Base-by-base conservation (phyloP, 2,888 invertebrate genomes). In the Papilio elwesi region DNA sequence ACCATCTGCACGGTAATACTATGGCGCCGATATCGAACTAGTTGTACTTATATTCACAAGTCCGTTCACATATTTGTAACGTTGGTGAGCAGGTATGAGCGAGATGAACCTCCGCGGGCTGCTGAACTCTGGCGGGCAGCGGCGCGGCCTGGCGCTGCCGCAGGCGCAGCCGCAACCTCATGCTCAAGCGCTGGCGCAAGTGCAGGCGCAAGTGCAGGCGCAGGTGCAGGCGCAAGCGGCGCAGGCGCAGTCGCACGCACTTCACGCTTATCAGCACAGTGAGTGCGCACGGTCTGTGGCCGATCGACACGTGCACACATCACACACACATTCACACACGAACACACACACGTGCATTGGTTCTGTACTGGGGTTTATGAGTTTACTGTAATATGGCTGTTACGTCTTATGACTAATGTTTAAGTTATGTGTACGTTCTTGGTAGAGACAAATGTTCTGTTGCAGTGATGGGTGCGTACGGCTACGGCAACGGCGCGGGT, bases 1-100 rank as follows among this genome's bases (percentile, higher is more conserved):
- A 95, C 85, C 95, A 95, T 80, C 91, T 95, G 91, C 95, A 91
- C 82, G 89, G 91, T 89, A 53, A 74, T 81, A 55, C 66, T n/a
- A 7, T 0, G n/a, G 4, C 48, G 3, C n/a, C 12, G 15, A 11
- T 15, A 11, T 10, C 9, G 13, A n/a, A 6, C 12, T 15, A 26
- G 26, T 26, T 26, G 26, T 26, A 38, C 47, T 38, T 15, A 7
- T 26, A 5, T 57, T 47, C 16, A 10, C 16, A 12, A 47, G 12
- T 47, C 12, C 38, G 3, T 38, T 12, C 36, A 11, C 43, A 5
- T 15, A 15, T 12, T 51, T 0, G 10, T 52, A 38, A 12, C 10
- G 6, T 57, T 6, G 9, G 57, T 38, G 38, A 13, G 66, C 79
- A 91, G 92, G 92, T 5, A 87, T 92, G 87, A 88, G 76, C 84